Percentiles rank a stretch among this genome's conserved stretches.
Conservation (phyloP, 2,797 vertebrate species). For the Nannoperca australis region DNA sequence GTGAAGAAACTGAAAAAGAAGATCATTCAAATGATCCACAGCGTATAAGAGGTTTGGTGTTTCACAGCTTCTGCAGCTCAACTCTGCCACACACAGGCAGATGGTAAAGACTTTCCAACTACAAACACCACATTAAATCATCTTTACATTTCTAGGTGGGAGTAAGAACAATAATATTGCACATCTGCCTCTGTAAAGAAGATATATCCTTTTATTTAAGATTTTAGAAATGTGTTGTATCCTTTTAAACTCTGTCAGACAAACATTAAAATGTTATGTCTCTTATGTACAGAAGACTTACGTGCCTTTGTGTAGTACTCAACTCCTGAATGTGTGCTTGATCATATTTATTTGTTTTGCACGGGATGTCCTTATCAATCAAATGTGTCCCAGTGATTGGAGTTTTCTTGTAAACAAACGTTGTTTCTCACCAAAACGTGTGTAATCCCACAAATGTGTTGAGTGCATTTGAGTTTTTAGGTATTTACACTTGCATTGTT, state of each 20-base stretch:
- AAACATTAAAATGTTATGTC: neutral
- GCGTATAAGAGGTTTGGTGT: constrained; percentile 38
- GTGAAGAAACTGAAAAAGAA: constrained; percentile 72
- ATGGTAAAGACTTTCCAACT: too few species aligned
- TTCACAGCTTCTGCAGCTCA: neutral
- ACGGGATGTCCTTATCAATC: neutral
- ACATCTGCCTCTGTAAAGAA: neutral
- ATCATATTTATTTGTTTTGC: neutral
- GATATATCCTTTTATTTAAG: neutral
- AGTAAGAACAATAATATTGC: neutral
- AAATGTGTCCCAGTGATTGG: neutral
- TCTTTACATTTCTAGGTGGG: neutral
- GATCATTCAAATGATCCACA: constrained; percentile 74
- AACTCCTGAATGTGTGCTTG: neutral
- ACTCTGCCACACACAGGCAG: neutral
- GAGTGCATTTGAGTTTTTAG: too few species aligned
- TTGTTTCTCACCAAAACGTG: neutral
- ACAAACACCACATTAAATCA: too few species aligned
- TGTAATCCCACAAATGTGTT: too few species aligned
- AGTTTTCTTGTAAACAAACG: neutral
- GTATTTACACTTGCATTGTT: too few species aligned
- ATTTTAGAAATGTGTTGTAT: neutral
- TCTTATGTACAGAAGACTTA: neutral
- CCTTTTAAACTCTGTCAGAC: neutral
- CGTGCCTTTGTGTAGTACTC: neutral